Evolutionary conservation across 2,888 invertebrate species (phyloP).

Genomic region (Phaedon cochleariae): DNA sequence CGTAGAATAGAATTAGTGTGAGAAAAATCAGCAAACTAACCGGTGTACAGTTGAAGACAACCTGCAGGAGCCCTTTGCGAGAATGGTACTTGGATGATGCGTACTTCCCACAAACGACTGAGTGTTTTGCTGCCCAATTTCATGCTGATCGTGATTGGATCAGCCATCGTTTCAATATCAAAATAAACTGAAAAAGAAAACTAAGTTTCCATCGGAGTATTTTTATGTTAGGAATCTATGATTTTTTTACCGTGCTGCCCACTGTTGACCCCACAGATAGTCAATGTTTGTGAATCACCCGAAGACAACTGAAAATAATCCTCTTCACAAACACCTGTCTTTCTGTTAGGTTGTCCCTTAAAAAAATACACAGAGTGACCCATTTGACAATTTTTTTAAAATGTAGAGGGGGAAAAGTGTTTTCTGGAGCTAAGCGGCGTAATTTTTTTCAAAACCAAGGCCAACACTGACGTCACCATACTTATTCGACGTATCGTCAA

Average conservation of each 20-base stretch:
- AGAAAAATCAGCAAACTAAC: conserved; percentile 42
- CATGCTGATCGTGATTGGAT: conserved; percentile 63
- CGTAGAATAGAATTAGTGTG: too few relatives aligned
- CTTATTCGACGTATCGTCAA: too few relatives aligned
- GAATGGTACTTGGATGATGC: conserved; percentile 79
- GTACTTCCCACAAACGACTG: conserved; percentile 81
- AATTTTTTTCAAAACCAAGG: too few relatives aligned
- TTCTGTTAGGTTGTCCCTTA: conserved; percentile 83
- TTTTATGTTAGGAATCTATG: background rate
- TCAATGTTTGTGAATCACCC: conserved; percentile 68
- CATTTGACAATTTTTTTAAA: background rate
- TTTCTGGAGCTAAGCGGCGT: too few relatives aligned
- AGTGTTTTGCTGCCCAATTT: conserved; percentile 70
- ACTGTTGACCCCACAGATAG: conserved; percentile 82
- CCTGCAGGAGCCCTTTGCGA: conserved; percentile 79
- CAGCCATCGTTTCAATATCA: conserved; percentile 68
- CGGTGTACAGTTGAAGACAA: conserved; percentile 78
- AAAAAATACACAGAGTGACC: conserved; percentile 1
- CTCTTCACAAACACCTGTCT: conserved; percentile 80
- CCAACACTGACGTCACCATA: too few relatives aligned
- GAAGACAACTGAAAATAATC: conserved; percentile 73
- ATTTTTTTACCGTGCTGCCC: conserved; percentile 76
- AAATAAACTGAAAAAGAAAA: conserved; percentile 76
- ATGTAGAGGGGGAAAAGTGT: too few relatives aligned
- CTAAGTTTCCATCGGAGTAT: too few relatives aligned